Conservation (phyloP, 2,888 invertebrate species). For the Pelosia muscerda region DNA sequence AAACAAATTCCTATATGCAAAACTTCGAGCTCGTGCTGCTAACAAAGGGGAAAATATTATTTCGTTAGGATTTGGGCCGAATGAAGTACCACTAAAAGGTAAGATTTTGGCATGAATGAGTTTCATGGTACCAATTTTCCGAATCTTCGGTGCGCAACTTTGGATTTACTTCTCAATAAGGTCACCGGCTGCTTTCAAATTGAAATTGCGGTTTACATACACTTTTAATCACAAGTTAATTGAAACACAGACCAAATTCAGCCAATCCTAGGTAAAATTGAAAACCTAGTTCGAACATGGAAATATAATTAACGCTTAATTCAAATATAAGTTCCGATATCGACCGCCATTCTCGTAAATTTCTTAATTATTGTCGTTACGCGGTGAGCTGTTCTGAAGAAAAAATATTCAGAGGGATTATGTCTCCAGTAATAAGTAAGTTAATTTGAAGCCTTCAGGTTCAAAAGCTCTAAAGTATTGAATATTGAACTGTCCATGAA, state of each 20-base stretch:
- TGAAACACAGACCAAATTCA: constrained; percentile 9
- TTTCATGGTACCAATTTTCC: too few relatives aligned
- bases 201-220: not conserved
- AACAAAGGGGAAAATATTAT: not conserved
- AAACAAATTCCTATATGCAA: not conserved
- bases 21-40: not conserved
- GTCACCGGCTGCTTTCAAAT: not conserved
- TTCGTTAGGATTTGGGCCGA: not conserved
- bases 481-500: too few relatives aligned
- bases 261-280: not conserved
- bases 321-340: constrained; percentile 3
- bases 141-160: not conserved
- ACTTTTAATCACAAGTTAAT: constrained; percentile 12
- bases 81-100: not conserved
- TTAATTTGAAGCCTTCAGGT: too few relatives aligned
- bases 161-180: not conserved
- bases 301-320: not conserved
- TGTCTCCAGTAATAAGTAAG: constrained; percentile 3
- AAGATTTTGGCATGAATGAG: not conserved
- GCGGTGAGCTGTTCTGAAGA: not conserved
- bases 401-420: not conserved
- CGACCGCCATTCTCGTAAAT: not conserved
- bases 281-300: constrained; percentile 1
- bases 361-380: not conserved
- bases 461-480: too few relatives aligned